These are phyloP conservation scores for Euwallacea similis DNA, from an alignment of 1,140 invertebrate genomes.

Conservation along the genomic window DNA sequence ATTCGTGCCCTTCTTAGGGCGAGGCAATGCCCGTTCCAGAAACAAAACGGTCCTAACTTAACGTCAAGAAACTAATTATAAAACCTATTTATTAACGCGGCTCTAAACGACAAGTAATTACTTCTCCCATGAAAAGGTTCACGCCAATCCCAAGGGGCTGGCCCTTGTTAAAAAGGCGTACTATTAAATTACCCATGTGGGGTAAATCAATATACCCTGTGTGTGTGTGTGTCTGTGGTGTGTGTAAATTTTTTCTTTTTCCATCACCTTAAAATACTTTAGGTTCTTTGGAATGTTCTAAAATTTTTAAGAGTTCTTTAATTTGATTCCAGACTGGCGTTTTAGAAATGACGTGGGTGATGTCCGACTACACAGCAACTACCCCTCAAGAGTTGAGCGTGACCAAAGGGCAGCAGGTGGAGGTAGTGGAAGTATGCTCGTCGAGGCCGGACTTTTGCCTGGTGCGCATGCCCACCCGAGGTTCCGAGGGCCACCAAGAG, in stretches of 20 bases:
- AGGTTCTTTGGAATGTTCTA: too few relatives aligned
- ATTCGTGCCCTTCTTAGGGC: too few relatives aligned
- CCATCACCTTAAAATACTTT: too few relatives aligned
- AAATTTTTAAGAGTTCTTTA: neutral
- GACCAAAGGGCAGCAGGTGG: constrained; percentile 87
- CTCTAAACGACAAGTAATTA: constrained; percentile 19
- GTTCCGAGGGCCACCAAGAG: constrained; percentile 61
- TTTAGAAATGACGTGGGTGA: constrained; percentile 84
- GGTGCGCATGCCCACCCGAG: constrained; percentile 61
- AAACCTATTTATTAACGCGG: neutral
- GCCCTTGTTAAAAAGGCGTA: constrained; percentile 7
- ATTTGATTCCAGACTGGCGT: constrained; percentile 62
- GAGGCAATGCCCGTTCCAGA: too few relatives aligned
- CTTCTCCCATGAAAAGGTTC: constrained; percentile 13
- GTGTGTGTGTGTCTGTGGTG: too few relatives aligned
- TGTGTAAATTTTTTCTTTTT: too few relatives aligned
- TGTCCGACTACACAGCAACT: constrained; percentile 76
- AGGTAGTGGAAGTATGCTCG: constrained; percentile 75
- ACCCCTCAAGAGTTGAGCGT: constrained; percentile 76
- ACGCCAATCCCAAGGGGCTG: constrained; percentile 10
- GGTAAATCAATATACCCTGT: too few relatives aligned
- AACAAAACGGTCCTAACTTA: too few relatives aligned
- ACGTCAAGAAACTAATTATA: too few relatives aligned
- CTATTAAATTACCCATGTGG: constrained; percentile 9
- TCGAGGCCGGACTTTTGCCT: constrained; percentile 65